Conservation (phyloP, 2,888 invertebrate species). For the Cylindroiulus punctatus region DNA sequence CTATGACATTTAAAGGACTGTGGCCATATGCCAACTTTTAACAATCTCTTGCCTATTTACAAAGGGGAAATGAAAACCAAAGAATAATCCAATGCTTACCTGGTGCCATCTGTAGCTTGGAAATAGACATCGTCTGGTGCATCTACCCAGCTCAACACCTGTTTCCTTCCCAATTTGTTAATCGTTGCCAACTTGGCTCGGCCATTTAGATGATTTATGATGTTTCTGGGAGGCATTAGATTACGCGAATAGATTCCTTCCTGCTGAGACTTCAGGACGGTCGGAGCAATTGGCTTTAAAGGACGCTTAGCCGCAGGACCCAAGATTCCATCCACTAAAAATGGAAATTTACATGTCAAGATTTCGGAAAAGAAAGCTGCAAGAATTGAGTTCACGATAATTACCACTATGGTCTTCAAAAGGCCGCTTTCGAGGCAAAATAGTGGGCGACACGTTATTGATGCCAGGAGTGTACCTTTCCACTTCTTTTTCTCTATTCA, state of each 20-base stretch:
- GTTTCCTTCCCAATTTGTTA: constrained; percentile 80
- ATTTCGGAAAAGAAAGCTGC: constrained; percentile 9
- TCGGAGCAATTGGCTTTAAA: constrained; percentile 60
- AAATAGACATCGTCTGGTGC: constrained; percentile 97
- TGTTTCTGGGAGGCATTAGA: constrained; percentile 63
- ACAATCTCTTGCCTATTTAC: not conserved
- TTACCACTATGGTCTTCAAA: constrained; percentile 76
- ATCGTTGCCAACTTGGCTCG: constrained; percentile 84
- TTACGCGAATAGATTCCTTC: constrained; percentile 58
- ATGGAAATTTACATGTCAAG: not conserved
- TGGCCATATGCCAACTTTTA: constrained; percentile 2
- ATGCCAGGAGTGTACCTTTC: constrained; percentile 63
- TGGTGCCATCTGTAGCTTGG: constrained; percentile 88
- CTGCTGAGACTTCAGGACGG: constrained; percentile 57
- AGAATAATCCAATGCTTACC: constrained; percentile 72
- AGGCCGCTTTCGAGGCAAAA: constrained; percentile 79
- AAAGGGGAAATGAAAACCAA: not conserved
- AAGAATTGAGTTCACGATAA: not conserved
- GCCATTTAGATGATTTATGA: constrained; percentile 75
- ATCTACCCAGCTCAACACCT: constrained; percentile 97
- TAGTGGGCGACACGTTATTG: constrained; percentile 69
- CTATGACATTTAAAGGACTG: not conserved
- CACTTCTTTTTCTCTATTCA: constrained; percentile 56
- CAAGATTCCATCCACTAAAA: constrained; percentile 54
- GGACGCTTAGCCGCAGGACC: constrained; percentile 82